A percentile compares a stretch with the other conserved stretches of the same genome.
These are phyloP conservation scores for Dryobates pubescens DNA, from an alignment of 2,797 vertebrate species.

Conservation along the genomic window DNA sequence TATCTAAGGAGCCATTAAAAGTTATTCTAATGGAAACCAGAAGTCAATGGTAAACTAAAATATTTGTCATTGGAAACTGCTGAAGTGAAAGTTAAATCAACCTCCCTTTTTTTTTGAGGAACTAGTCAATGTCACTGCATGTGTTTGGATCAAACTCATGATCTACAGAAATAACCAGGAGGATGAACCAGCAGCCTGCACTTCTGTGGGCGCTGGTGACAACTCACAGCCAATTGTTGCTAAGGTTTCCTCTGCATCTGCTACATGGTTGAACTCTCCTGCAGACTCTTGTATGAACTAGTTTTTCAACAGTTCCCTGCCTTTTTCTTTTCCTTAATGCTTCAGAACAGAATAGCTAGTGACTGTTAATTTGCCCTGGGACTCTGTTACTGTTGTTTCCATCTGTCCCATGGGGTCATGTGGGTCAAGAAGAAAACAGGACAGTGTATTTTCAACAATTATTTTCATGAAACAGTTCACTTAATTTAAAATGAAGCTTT, in stretches of 20 bases:
- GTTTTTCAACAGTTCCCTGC: not conserved
- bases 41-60: not conserved
- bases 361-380: not conserved
- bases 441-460: not conserved
- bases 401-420: not conserved
- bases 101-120: not conserved
- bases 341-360: not conserved
- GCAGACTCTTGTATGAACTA: not conserved
- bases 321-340: not conserved
- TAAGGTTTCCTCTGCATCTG: not conserved
- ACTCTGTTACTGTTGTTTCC: not conserved
- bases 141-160: not conserved
- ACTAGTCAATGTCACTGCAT: not conserved
- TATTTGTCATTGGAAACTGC: not conserved
- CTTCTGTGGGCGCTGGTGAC: not conserved
- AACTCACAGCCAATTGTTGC: not conserved
- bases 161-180: not conserved
- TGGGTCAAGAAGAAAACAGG: not conserved
- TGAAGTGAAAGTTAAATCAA: conserved; percentile 6
- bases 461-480: conserved; percentile 11
- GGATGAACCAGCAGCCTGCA: not conserved
- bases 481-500: conserved; percentile 6
- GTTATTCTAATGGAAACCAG: conserved; percentile 13
- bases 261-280: not conserved
- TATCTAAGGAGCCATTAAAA: not conserved